These are phyloP conservation scores for Gallinago nigripennis DNA, from an alignment of 2,797 vertebrate species.

Conservation along the genomic window DNA sequence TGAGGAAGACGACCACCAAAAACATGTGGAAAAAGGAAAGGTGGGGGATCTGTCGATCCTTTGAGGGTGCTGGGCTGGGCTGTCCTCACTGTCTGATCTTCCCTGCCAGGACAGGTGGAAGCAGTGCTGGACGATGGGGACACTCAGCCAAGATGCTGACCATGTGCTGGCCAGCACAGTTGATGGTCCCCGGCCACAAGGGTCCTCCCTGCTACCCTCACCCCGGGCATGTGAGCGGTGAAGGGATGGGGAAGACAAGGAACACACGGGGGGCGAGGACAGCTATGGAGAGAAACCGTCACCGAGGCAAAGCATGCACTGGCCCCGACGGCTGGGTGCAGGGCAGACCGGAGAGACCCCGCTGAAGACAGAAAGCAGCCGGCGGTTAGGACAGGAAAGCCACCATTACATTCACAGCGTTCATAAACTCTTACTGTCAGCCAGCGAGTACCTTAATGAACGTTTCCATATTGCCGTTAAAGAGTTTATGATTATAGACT, in stretches of 20 bases:
- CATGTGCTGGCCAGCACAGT: background rate
- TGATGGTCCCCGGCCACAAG: fast-evolving
- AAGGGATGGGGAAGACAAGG: background rate
- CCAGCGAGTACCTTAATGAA: slow-evolving; percentile 97
- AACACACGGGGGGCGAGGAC: background rate
- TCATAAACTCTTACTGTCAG: slow-evolving; percentile 79
- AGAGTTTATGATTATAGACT: slow-evolving; percentile 98
- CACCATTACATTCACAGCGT: slow-evolving; percentile 79
- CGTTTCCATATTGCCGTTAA: slow-evolving; percentile 99
- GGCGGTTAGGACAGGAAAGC: slow-evolving; percentile 62
- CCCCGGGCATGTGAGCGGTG: background rate
- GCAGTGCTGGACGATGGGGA: background rate
- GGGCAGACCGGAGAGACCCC: background rate
- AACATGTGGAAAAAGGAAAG: background rate
- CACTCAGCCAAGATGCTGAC: background rate
- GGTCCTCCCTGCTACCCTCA: background rate
- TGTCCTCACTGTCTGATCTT: background rate
- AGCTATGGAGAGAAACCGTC: background rate
- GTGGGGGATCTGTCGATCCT: background rate
- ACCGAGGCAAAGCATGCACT: background rate
- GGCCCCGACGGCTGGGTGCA: slow-evolving; percentile 23
- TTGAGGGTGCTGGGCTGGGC: background rate
- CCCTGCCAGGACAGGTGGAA: background rate
- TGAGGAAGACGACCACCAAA: background rate
- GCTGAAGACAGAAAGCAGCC: slow-evolving; percentile 62